phyloP scores from a whole-genome alignment of 2,113 vertebrate genomes.

The Centropus bengalensis region DNA sequence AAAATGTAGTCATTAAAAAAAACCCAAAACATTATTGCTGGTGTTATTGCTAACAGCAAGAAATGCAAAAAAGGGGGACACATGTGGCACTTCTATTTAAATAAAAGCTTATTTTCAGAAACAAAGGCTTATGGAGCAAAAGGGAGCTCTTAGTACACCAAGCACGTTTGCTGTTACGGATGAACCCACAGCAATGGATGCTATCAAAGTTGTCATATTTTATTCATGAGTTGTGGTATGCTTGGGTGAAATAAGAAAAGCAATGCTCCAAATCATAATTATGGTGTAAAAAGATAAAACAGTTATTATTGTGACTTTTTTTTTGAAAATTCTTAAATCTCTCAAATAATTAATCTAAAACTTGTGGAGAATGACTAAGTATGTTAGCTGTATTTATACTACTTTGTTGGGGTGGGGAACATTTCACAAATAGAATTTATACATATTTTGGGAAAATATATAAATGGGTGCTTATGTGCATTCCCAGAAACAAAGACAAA shows the following conservation, averaged over 20 bases:
- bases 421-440: neutral
- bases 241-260: conserved; percentile 83
- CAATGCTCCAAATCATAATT: conserved; percentile 82
- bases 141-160: conserved; percentile 66
- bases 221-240: conserved; percentile 91
- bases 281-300: conserved; percentile 75
- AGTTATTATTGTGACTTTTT: conserved; percentile 71
- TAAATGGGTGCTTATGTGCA: neutral
- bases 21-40: conserved; percentile 49
- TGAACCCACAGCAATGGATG: conserved; percentile 82
- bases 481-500: conserved; percentile 15
- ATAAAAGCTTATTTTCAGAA: conserved; percentile 72
- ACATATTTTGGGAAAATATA: neutral
- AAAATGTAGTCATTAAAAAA: conserved; percentile 36
- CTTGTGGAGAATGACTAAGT: neutral
- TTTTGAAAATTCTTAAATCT: conserved; percentile 60
- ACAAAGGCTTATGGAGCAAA: conserved; percentile 65
- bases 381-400: neutral
- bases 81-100: conserved; percentile 43
- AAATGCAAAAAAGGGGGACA: neutral
- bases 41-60: conserved; percentile 33
- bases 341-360: conserved; percentile 48
- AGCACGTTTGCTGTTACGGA: conserved; percentile 76
- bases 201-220: conserved; percentile 93
- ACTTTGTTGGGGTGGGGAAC: neutral